Evolutionary conservation across 1,140 invertebrate genomes (phyloP), one percentile per base, ranked within the genome.

Genomic region (silkworm (Bombyx mori)): DNA sequence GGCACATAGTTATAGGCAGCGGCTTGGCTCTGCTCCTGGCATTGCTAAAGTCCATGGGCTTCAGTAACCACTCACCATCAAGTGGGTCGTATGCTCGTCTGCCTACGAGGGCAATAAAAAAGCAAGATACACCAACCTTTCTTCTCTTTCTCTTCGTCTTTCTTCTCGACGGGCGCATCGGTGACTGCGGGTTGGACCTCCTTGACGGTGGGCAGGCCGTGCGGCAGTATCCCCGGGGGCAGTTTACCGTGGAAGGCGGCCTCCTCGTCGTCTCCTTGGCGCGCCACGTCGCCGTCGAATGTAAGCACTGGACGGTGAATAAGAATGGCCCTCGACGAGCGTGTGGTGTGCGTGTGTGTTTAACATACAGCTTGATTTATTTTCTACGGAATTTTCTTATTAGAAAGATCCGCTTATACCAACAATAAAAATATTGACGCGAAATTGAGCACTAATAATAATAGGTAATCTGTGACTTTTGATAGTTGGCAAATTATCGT

Each of bases 301-400:
- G 97, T 98, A 92, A 99, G 95, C 95, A 98, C 97, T 99, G 92
- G 93, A 90, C 90, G 94, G 94, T 94, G 93, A 96, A 95, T 95
- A 95, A 95, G 92, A 89, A 88, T 83, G 84, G 82, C 81, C 83
- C 81, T 82, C 60, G 60, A 53, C 63, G 63, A 35, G 26, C 26
- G 66, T 74, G 67, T 65, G 66, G 65, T 61, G 60, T 60, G 68
- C 58, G 62, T 61, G 56, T 57, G 61, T 49, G 42, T 51, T 9
- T 51, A 22, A 51, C 10, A 54, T 43, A 54, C 52, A 18, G 18
- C 49, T 50, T 50, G n/a, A 45, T 45, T 65, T 62, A 72, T 63
- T 68, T 61, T 65, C 48, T 22, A 22, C 26, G 26, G 22, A 26
- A 22, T 6, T 51, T 51, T 35, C 6, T 26, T 9, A 7, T 8